Conservation (phyloP, 37 sponge, comb jelly and placozoan genomes). For the Diacarnus erythraeanus region DNA sequence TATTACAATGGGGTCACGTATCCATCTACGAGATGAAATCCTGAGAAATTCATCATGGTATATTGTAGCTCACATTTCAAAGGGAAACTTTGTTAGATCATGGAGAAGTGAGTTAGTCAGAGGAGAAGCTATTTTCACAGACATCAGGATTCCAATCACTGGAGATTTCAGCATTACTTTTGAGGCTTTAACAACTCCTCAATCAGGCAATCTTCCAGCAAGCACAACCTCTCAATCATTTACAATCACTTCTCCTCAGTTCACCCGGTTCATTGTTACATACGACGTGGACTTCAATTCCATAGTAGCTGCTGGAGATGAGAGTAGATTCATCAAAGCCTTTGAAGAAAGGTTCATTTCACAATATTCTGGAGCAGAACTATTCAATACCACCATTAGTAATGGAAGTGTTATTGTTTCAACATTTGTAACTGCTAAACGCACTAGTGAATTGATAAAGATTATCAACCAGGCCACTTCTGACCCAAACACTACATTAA, state of each 20-base stretch:
- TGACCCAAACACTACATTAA: constrained; percentile 1
- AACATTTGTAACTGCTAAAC: constrained; percentile 22
- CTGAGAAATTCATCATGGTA: constrained; percentile 76
- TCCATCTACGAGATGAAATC: constrained; percentile 37
- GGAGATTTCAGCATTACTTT: constrained; percentile 33
- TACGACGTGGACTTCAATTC: constrained; percentile 32
- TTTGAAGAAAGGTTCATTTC: not conserved
- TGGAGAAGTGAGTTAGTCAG: constrained; percentile 22
- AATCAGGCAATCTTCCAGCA: not conserved
- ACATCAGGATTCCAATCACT: constrained; percentile 10
- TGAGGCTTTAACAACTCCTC: constrained; percentile 34
- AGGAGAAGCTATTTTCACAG: constrained; percentile 51
- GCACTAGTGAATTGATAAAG: constrained; percentile 2
- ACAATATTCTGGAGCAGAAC: constrained; percentile 11
- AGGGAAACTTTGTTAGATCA: not conserved
- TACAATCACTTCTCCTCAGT: not conserved
- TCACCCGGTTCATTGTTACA: constrained; percentile 19
- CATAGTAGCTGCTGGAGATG: not conserved
- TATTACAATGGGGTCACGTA: not conserved
- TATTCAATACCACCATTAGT: constrained; percentile 21
- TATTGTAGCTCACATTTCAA: not conserved
- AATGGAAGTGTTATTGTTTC: constrained; percentile 51
- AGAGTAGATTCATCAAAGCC: constrained; percentile 17
- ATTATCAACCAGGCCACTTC: not conserved
- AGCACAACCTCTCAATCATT: not conserved